These are phyloP conservation scores for Tyrannus savana DNA, from an alignment of 2,113 vertebrate genomes.

Conservation along the genomic window DNA sequence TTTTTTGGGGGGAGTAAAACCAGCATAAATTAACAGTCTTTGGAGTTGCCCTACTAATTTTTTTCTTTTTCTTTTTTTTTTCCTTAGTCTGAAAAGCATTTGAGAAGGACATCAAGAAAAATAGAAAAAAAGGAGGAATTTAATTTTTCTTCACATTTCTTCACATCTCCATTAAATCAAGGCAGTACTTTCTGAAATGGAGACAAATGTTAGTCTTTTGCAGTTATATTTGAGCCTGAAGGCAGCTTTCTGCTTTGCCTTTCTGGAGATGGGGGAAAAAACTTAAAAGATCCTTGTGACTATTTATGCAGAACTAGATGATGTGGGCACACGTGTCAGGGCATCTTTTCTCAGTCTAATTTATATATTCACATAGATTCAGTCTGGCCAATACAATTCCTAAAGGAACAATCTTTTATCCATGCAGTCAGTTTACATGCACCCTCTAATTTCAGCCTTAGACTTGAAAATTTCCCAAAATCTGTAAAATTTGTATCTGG, in stretches of 20 bases:
- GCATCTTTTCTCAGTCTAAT: background rate
- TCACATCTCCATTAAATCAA: background rate
- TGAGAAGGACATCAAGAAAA: background rate
- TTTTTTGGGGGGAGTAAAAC: background rate
- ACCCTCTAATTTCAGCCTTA: background rate
- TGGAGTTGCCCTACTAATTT: background rate
- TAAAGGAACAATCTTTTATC: background rate
- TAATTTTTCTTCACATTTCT: background rate
- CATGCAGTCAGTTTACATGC: background rate
- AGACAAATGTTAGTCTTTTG: background rate
- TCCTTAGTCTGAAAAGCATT: background rate
- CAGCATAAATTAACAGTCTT: background rate
- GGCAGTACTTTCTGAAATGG: background rate
- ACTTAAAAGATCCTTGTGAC: background rate
- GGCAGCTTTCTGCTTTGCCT: background rate
- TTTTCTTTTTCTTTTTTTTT: background rate
- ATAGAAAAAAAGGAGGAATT: background rate
- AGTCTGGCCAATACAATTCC: background rate
- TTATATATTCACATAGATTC: background rate
- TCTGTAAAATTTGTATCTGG: background rate
- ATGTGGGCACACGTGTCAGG: accelerated
- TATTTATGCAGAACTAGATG: background rate
- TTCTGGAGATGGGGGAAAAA: background rate
- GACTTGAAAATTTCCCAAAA: background rate
- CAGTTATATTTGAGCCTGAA: background rate